These are phyloP conservation scores for Xerus rutilus DNA, from an alignment of 2,797 vertebrate genomes.

Conservation along the genomic window DNA sequence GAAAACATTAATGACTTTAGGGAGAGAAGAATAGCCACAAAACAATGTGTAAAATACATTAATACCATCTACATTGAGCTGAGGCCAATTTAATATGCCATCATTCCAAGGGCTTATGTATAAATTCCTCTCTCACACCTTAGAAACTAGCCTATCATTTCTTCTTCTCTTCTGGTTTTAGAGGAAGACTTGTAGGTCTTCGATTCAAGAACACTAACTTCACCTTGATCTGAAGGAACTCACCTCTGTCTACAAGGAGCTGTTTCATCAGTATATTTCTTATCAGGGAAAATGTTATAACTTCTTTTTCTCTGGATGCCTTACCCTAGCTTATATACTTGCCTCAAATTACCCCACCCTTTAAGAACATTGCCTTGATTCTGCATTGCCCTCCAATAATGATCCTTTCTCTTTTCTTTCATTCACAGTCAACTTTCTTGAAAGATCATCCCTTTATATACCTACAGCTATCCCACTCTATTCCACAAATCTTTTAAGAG, in stretches of 20 bases:
- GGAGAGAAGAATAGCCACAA: too few relatives aligned
- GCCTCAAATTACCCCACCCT: neutral
- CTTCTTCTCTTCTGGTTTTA: slow-evolving; percentile 2
- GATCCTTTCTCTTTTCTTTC: slow-evolving; percentile 31
- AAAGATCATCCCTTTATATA: neutral
- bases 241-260: neutral
- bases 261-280: neutral
- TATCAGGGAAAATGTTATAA: neutral
- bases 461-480: neutral
- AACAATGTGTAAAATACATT: neutral
- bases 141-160: neutral
- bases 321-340: neutral
- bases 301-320: neutral
- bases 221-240: neutral
- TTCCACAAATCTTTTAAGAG: neutral
- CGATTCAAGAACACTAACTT: neutral
- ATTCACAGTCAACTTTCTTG: slow-evolving; percentile 7
- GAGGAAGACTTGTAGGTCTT: neutral
- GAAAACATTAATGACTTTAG: neutral
- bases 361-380: neutral
- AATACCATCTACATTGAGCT: neutral
- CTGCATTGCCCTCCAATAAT: neutral
- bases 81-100: neutral
- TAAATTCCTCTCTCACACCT: neutral
- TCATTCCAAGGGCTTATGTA: neutral